Evolutionary conservation across 2,888 invertebrate species (phyloP).

Genomic region (Eupsilia transversa): DNA sequence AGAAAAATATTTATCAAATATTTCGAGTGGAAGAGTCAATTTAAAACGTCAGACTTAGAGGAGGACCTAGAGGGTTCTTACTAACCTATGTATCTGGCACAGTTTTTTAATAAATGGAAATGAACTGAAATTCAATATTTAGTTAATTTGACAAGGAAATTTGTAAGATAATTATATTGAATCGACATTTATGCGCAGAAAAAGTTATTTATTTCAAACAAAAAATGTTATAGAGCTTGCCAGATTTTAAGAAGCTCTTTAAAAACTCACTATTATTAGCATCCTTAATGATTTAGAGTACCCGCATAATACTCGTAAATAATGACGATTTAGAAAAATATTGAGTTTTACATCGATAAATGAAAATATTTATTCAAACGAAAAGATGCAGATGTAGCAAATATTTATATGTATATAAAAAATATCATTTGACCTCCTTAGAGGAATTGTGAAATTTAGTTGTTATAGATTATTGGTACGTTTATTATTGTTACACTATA

Average conservation of each 20-base stretch:
- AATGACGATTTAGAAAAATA: slow-evolving; percentile 34
- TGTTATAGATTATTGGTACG: slow-evolving; percentile 58
- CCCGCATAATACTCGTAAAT: slow-evolving; percentile 55
- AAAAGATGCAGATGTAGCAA: slow-evolving; percentile 15
- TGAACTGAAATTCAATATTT: slow-evolving; percentile 17
- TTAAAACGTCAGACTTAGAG: slow-evolving; percentile 41
- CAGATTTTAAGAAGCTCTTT: slow-evolving; percentile 16
- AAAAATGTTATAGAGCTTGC: neutral
- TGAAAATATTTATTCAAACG: slow-evolving; percentile 28
- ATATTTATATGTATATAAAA: slow-evolving; percentile 25
- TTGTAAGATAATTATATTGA: slow-evolving; percentile 39
- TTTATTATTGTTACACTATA: slow-evolving; percentile 64
- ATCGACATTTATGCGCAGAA: slow-evolving; percentile 17
- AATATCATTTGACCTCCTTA: slow-evolving; percentile 63
- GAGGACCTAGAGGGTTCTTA: too few species aligned
- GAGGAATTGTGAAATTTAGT: slow-evolving; percentile 71
- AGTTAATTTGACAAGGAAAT: slow-evolving; percentile 22
- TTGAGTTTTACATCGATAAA: slow-evolving; percentile 32
- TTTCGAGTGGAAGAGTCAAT: slow-evolving; percentile 45
- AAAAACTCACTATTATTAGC: neutral
- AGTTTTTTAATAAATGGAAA: slow-evolving; percentile 34
- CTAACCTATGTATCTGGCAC: slow-evolving; percentile 22
- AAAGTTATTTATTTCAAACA: neutral
- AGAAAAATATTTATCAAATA: slow-evolving; percentile 23
- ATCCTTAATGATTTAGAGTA: slow-evolving; percentile 31